Evolutionary conservation across 2,888 invertebrate species (phyloP).

Genomic region (Meandrusa payeni): DNA sequence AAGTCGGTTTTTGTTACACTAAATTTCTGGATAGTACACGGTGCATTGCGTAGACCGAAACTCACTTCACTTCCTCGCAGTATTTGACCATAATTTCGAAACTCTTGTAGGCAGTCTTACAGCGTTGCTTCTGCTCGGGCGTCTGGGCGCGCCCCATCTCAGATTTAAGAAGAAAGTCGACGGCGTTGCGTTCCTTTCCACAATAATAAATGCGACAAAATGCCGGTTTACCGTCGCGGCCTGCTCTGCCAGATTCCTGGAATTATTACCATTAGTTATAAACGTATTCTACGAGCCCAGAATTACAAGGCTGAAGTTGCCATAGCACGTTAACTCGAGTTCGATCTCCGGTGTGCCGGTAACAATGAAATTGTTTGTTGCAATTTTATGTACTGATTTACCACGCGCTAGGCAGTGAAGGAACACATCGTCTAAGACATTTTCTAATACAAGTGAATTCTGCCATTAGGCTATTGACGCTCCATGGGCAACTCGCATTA

Average conservation of each 20-base stretch:
- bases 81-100: conserved; percentile 92
- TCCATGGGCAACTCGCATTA: not conserved
- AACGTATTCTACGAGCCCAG: too few relatives aligned
- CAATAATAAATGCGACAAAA: conserved; percentile 96
- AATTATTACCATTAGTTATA: conserved; percentile 3
- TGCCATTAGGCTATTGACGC: too few relatives aligned
- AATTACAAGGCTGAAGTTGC: too few relatives aligned
- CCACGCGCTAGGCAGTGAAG: too few relatives aligned
- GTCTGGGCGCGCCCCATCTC: conserved; percentile 84
- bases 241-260: conserved; percentile 97
- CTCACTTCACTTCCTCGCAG: conserved; percentile 89
- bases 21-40: too few relatives aligned
- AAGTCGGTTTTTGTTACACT: too few relatives aligned
- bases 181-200: conserved; percentile 88
- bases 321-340: too few relatives aligned
- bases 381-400: too few relatives aligned
- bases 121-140: conserved; percentile 77
- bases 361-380: too few relatives aligned
- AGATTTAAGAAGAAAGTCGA: conserved; percentile 88
- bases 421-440: too few relatives aligned
- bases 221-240: conserved; percentile 94
- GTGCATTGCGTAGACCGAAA: too few relatives aligned
- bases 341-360: too few relatives aligned
- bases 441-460: not conserved
- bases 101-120: conserved; percentile 85